These are phyloP conservation scores for Psettodes erumei DNA, from an alignment of 2,113 vertebrate species.

Conservation along the genomic window DNA sequence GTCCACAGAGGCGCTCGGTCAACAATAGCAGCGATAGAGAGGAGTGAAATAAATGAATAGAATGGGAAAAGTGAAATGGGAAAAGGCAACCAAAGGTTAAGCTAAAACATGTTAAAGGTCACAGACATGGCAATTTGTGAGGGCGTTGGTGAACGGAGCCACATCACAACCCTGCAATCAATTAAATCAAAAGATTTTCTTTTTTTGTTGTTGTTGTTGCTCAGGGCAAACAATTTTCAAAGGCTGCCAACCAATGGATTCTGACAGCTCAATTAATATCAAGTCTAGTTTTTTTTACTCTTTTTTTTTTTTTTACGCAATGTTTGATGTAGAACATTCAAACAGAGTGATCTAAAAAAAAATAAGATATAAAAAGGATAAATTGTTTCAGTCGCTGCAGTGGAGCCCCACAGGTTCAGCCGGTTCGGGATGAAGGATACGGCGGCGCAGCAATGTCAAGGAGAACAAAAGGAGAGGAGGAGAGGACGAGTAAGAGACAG, in stretches of 20 bases:
- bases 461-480: constrained; percentile 16
- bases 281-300: not conserved
- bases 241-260: not conserved
- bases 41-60: constrained; percentile 16
- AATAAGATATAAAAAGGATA: not conserved
- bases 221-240: not conserved
- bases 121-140: constrained; percentile 1
- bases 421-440: not conserved
- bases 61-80: constrained; percentile 23
- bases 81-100: constrained; percentile 15
- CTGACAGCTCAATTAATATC: not conserved
- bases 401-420: not conserved
- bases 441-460: constrained; percentile 7
- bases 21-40: constrained; percentile 34
- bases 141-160: not conserved
- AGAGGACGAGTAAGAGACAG: constrained; percentile 21
- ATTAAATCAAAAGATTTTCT: not conserved
- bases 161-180: constrained; percentile 16
- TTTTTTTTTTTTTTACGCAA: not conserved
- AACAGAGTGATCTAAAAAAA: not conserved
- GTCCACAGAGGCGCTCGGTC: constrained; percentile 38
- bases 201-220: too few species aligned
- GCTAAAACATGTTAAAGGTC: constrained; percentile 30
- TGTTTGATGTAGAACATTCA: not conserved
- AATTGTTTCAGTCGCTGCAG: not conserved